Evolutionary conservation across 2,113 vertebrate species (phyloP).

Genomic region (Anguilla rostrata): DNA sequence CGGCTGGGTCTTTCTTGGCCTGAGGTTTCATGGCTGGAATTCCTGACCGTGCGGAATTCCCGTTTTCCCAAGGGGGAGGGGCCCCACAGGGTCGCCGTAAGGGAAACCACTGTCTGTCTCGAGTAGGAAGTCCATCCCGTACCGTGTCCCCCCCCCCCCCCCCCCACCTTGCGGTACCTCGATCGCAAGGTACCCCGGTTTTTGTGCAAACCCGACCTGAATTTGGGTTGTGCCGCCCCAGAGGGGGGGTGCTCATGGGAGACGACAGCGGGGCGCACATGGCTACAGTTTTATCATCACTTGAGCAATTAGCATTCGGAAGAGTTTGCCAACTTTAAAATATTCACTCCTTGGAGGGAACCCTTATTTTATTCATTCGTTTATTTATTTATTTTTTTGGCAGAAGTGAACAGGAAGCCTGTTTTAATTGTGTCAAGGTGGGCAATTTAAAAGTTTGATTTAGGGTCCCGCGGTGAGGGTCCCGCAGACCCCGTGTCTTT

Average conservation of each 20-base stretch:
- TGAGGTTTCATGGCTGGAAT: no score
- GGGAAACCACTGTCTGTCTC: background rate
- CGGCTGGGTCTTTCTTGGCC: no score
- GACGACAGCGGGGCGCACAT: background rate
- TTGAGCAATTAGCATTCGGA: constrained; percentile 38
- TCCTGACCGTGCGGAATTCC: no score
- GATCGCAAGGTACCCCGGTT: no score
- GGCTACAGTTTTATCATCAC: background rate
- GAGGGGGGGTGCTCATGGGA: background rate
- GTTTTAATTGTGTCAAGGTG: constrained; percentile 62
- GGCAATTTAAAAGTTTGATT: constrained; percentile 71
- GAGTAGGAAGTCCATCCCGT: background rate
- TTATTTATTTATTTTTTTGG: constrained; percentile 51
- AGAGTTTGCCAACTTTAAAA: constrained; percentile 58
- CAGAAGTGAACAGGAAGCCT: constrained; percentile 51
- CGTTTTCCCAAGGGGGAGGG: background rate
- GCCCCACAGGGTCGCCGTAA: background rate
- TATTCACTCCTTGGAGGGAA: constrained; percentile 56
- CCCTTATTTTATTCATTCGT: constrained; percentile 39
- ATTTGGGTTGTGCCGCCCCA: background rate
- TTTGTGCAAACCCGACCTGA: background rate
- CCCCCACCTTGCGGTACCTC: no score
- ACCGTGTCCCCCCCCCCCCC: no score
- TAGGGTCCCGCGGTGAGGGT: constrained; percentile 59
- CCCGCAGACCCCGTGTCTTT: constrained; percentile 44